Evolutionary conservation across 2,113 vertebrate species (phyloP), one percentile per base, ranked within the genome.

Genomic region (Steatornis caripensis): DNA sequence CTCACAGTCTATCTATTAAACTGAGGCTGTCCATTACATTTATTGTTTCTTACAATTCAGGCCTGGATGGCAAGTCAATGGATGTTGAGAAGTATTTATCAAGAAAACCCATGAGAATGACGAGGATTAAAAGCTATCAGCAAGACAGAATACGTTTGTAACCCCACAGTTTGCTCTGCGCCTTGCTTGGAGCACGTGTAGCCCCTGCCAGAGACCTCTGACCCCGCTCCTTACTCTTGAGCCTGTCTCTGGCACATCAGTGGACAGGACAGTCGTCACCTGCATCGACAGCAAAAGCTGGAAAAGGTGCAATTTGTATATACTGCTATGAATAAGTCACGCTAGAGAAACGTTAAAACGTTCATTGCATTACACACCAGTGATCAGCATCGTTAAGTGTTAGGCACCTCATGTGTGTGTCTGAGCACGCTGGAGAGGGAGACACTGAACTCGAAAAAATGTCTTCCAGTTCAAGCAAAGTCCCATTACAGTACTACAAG

Each of bases 181-280:
- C 32, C 57, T 71, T 0, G 0, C 32, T 36, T 5, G 0, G 48
- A 45, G 37, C 51, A 30, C 1, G 3, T 3, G 3, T 30, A 36
- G 46, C 21, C 23, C 22, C 10, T 8, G 14, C 9, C 32, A 45
- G 20, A 86, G 39, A 34, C 15, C 49, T 70, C 26, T 34, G 29
- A 6, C 10, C 34, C 45, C 29, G 29, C 5, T 16, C n/a, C 55
- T 37, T 19, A 11, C 13, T 65, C 71, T 6, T 12, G 17, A 86
- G 75, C 46, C 18, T 27, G 46, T 6, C 62, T 57, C 87, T 61
- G 49, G 48, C 69, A 37, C 65, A 12, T 9, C 64, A 62, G 49
- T 17, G 12, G 3, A 55, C 68, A 86, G 16, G 20, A 64, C 66
- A 88, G 46, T 22, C 64, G 55, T 37, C 66, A 69, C 57, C 82